These are phyloP conservation scores for Orchesellides sinensis DNA, from an alignment of 2,888 invertebrate genomes.

Conservation along the genomic window DNA sequence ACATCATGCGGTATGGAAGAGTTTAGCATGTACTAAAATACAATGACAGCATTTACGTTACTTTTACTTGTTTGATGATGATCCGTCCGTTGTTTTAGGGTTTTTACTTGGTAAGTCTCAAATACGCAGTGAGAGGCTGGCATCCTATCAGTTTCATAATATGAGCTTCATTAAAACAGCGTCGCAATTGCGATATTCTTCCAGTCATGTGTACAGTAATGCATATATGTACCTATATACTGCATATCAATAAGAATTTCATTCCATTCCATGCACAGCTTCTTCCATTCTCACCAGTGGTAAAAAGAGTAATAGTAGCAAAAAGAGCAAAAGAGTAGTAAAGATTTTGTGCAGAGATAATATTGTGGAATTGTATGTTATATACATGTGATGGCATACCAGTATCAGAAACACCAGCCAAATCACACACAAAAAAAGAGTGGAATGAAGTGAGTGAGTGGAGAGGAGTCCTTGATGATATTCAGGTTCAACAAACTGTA, in stretches of 20 bases:
- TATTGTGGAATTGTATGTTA: constrained; percentile 8
- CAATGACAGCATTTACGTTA: too few relatives aligned
- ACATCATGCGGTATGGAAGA: too few relatives aligned
- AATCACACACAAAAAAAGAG: too few relatives aligned
- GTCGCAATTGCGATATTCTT: background rate
- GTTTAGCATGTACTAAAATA: too few relatives aligned
- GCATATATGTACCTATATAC: background rate
- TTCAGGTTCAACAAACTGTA: constrained; percentile 65
- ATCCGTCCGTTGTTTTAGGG: background rate
- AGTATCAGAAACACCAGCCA: constrained; percentile 40
- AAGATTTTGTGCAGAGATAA: constrained; percentile 40
- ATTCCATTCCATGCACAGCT: constrained; percentile 2
- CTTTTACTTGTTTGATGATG: too few relatives aligned
- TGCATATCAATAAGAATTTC: background rate
- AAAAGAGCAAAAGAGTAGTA: background rate
- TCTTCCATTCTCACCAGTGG: constrained; percentile 12
- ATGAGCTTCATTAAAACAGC: background rate
- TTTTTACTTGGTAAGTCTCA: background rate
- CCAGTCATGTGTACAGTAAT: background rate
- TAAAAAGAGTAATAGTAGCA: background rate
- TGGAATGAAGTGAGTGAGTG: constrained; percentile 7
- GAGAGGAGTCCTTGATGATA: constrained; percentile 59
- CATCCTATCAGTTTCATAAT: background rate
- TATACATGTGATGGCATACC: constrained; percentile 16
- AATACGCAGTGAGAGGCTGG: background rate